Evolutionary conservation across 2,113 vertebrate genomes (phyloP), one percentile per base, ranked within the genome.

Genomic region (Mormyrus lacerda): DNA sequence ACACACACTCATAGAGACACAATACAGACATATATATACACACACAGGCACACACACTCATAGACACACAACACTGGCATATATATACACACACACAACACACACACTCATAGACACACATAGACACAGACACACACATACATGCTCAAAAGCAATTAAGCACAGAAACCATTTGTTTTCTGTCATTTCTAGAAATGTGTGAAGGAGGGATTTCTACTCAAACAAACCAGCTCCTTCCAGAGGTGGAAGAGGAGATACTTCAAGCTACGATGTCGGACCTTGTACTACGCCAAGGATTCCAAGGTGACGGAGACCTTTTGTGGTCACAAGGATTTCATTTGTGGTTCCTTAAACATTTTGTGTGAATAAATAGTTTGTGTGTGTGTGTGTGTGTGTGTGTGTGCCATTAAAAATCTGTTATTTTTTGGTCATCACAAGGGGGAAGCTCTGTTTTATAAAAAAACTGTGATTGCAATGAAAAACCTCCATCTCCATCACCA

Each of bases 221-320:
- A 99, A 94, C 98, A 97, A 94, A 99, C 97, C 2, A 98, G 96
- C 92, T 98, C 98, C 53, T 98, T 99, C 93, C 97, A 97, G 94
- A 96, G 97, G 92, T 99, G 98, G 98, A 99, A 99, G 93, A 95
- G 97, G 91, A 95, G 98, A 88, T 99, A 99, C 92, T 98, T 99
- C 94, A 97, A 98, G 89, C 95, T 99, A 89, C 94, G 96, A 93
- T 98, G 97, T 89, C 96, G 97, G 91, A 98, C 96, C 0, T 97
- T 99, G 35, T 98, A 97, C 94, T 98, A 98, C 0, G 97, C 98
- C 94, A 98, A 99, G 93, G 98, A 99, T 93, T 97, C 97, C 89
- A 97, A 98, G 95, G 98, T 98, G 95, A 89, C 10, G 1, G 39
- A 61, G 10, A 45, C 39, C 42, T 58, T 58, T 50, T 6, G 17